Base-by-base conservation (phyloP, 1,140 invertebrate genomes). In the Anastrepha ludens region DNA sequence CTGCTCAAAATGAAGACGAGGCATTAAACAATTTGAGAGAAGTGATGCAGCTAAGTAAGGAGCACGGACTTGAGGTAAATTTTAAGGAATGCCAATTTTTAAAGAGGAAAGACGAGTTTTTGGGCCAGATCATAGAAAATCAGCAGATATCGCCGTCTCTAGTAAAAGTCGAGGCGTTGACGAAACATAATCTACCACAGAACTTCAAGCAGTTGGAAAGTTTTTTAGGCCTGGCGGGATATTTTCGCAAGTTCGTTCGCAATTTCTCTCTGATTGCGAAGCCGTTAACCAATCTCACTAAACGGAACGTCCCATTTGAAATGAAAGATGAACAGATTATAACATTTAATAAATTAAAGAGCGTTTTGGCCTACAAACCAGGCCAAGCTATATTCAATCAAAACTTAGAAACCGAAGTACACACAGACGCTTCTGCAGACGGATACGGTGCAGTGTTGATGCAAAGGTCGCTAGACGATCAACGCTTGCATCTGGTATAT, bases 11-110 rank as follows among this genome's bases (percentile, higher is more conserved):
- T 55, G 67, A 86, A 81, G 87, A 81, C 20, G 29, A 60, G 44
- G 78, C 55, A 86, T 89, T 29, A 91, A 91, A 88, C 87, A 92
- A 86, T 86, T 55, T 86, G 17, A 47, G n/a, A 67, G 9, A 44
- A 47, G 86, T 86, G 20, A 15, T 86, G n/a, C 11, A 50, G 41
- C 6, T 44, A 7, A 39, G 86, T 20, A 67, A 50, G 15, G 62
- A 65, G 0, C 91, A 92, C 90, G 93, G 92, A 2, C 86, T 94
- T 41, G 17, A 89, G n/a, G 89, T 93, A 0, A 94, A 93, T 70
- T 91, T 89, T 90, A 92, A 93, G 87, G 94, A 94, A 87, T 90
- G 90, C 44, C 50, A 90, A 3, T 89, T 94, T 67, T 93, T 62
- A 7, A 29, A 89, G 47, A 88, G 17, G 15, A 81, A 88, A 86